phyloP scores from a whole-genome alignment of 1,140 invertebrate genomes.

The Hylaeus volcanicus region DNA sequence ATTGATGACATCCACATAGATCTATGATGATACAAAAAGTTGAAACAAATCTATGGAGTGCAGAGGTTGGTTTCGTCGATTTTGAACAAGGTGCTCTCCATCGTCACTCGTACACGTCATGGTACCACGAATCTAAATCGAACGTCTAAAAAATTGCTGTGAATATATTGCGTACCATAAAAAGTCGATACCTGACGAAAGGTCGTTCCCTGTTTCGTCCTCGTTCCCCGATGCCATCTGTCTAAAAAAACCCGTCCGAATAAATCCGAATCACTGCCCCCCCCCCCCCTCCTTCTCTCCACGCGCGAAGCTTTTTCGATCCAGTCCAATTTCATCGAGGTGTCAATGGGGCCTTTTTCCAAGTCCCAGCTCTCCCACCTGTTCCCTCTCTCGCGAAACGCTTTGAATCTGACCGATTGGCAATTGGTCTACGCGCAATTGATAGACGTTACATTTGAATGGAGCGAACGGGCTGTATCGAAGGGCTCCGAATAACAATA shows the following conservation, averaged over 20 bases:
- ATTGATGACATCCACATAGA: too few species aligned
- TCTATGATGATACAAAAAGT: too few species aligned
- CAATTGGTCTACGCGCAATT: constrained; percentile 66
- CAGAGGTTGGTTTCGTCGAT: too few species aligned
- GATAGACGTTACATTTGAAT: constrained; percentile 59
- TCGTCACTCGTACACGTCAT: too few species aligned
- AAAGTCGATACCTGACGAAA: constrained; percentile 21
- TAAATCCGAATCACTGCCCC: constrained; percentile 11
- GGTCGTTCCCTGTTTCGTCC: not conserved
- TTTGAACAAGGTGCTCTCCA: too few species aligned
- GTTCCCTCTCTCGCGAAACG: constrained; percentile 33
- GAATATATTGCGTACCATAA: constrained; percentile 13
- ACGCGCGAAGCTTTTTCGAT: constrained; percentile 13
- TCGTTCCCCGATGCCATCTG: not conserved
- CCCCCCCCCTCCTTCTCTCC: too few species aligned
- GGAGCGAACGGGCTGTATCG: constrained; percentile 35
- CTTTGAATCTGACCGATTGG: constrained; percentile 57
- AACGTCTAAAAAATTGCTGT: constrained; percentile 6
- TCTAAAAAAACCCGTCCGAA: constrained; percentile 3
- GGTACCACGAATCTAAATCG: not conserved
- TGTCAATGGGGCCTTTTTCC: constrained; percentile 35
- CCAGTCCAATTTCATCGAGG: constrained; percentile 38
- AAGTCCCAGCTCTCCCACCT: not conserved
- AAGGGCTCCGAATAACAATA: constrained; percentile 47
- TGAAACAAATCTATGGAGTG: too few species aligned